Percentiles rank a stretch among this genome's conserved stretches.
phyloP scores from a whole-genome alignment of 2,888 invertebrate species.

The Amaurobius ferox region DNA sequence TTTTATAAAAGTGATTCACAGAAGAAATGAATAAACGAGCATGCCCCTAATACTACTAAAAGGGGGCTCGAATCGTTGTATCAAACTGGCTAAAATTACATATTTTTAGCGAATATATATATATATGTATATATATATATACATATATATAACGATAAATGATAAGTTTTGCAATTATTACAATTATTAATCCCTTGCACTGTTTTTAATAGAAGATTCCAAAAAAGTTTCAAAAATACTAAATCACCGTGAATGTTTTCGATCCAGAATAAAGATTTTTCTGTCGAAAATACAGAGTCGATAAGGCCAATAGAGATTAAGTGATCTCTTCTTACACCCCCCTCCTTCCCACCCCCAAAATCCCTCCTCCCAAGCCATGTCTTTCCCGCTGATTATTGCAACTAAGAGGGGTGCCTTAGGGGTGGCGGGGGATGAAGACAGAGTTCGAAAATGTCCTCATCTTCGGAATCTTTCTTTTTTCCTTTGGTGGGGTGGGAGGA shows the following conservation, averaged over 20 bases:
- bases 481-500: background rate
- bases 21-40: no score
- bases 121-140: background rate
- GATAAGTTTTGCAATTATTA: no score
- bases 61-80: no score
- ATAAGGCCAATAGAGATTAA: slow-evolving; percentile 55
- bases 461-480: slow-evolving; percentile 24
- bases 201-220: no score
- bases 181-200: no score
- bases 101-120: no score
- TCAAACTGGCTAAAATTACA: no score
- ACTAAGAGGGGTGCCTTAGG: slow-evolving; percentile 8
- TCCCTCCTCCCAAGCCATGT: slow-evolving; percentile 28
- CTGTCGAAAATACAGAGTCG: slow-evolving; percentile 24
- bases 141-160: background rate
- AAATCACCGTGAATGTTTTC: slow-evolving; percentile 11
- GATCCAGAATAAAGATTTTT: slow-evolving; percentile 22
- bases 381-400: slow-evolving; percentile 28
- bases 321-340: slow-evolving; percentile 2
- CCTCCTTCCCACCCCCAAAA: background rate
- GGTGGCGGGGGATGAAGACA: slow-evolving; percentile 37
- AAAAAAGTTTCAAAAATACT: background rate
- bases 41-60: no score
- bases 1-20: no score
- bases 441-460: slow-evolving; percentile 51